Conservation (phyloP, 1,140 invertebrate species). For the Schlechtendalia chinensis region DNA sequence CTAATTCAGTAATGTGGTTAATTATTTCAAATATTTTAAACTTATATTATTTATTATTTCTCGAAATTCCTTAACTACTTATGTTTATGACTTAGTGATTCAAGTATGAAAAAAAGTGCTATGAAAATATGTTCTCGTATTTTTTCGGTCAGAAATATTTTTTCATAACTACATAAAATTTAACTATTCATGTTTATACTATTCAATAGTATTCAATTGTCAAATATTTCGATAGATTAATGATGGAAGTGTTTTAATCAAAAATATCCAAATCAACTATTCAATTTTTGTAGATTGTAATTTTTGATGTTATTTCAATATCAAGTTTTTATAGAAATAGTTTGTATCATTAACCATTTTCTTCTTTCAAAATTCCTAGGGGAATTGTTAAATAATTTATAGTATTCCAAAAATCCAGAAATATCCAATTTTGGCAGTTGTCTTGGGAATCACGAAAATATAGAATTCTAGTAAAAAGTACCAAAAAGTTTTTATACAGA, state of each 20-base stretch:
- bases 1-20: too few relatives aligned
- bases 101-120: too few relatives aligned
- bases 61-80: too few relatives aligned
- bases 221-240: too few relatives aligned
- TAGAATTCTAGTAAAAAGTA: neutral
- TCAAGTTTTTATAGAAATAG: neutral
- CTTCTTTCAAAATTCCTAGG: neutral
- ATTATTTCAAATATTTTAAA: too few relatives aligned
- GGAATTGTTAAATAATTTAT: neutral
- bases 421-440: neutral
- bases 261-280: neutral
- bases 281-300: neutral
- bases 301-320: neutral
- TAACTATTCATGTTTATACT: too few relatives aligned
- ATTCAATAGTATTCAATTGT: too few relatives aligned
- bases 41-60: too few relatives aligned
- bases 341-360: neutral
- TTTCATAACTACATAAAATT: too few relatives aligned
- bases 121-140: too few relatives aligned
- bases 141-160: too few relatives aligned
- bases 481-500: neutral
- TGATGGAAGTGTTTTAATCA: neutral
- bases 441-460: neutral
- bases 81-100: too few relatives aligned
- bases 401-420: neutral